Conservation (phyloP, 2,113 vertebrate genomes). For the Oenanthe melanoleuca region DNA sequence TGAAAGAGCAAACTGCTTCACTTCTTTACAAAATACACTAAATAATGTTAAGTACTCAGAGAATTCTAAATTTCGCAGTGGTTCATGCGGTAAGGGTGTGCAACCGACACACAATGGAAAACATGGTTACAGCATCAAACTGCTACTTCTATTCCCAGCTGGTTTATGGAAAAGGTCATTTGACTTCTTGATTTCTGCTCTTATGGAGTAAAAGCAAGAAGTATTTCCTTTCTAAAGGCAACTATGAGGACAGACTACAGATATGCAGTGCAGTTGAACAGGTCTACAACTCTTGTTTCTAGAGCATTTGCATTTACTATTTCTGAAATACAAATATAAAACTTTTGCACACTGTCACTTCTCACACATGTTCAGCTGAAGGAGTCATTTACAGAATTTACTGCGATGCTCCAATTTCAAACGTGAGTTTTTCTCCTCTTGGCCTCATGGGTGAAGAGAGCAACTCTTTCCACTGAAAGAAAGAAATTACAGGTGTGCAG, state of each 20-base stretch:
- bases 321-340: slow-evolving; percentile 49
- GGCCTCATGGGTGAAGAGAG: slow-evolving; percentile 51
- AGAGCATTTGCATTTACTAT: slow-evolving; percentile 38
- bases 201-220: slow-evolving; percentile 59
- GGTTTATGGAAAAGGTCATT: slow-evolving; percentile 37
- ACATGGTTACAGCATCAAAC: slow-evolving; percentile 70
- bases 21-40: slow-evolving; percentile 72
- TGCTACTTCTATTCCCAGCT: slow-evolving; percentile 69
- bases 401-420: slow-evolving; percentile 40
- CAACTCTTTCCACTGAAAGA: slow-evolving; percentile 69
- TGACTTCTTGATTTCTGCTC: slow-evolving; percentile 53
- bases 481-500: slow-evolving; percentile 68
- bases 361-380: slow-evolving; percentile 43
- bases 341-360: slow-evolving; percentile 74
- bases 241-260: slow-evolving; percentile 67
- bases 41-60: slow-evolving; percentile 63
- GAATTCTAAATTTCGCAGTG: slow-evolving; percentile 71
- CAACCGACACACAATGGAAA: slow-evolving; percentile 71
- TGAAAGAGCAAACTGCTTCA: slow-evolving; percentile 70
- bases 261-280: slow-evolving; percentile 64
- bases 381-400: slow-evolving; percentile 42
- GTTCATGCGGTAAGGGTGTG: slow-evolving; percentile 77
- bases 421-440: slow-evolving; percentile 23
- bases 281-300: slow-evolving; percentile 70
- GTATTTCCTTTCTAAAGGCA: slow-evolving; percentile 52